phyloP scores from a whole-genome alignment of 2,113 vertebrate genomes.

The Ceyx cyanopectus region DNA sequence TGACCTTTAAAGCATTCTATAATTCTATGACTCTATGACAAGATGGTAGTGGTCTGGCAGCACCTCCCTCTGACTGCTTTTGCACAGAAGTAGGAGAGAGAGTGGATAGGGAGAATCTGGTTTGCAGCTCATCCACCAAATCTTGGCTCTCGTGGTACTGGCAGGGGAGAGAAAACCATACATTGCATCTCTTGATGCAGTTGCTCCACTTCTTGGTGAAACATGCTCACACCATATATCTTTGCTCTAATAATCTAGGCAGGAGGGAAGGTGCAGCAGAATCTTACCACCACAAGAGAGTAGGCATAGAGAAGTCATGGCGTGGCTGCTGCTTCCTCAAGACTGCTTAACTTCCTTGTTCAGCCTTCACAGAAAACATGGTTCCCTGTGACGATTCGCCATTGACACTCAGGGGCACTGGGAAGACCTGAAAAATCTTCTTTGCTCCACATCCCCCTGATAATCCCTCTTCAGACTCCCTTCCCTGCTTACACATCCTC shows the following conservation, averaged over 20 bases:
- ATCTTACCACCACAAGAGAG: background rate
- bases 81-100: background rate
- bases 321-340: background rate
- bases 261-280: background rate
- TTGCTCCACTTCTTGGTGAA: background rate
- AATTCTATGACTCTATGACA: background rate
- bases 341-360: background rate
- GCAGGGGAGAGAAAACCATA: background rate
- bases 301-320: background rate
- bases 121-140: background rate
- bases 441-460: background rate
- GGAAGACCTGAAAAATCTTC: background rate
- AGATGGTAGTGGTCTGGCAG: background rate
- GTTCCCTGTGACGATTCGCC: background rate
- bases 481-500: background rate
- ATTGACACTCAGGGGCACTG: background rate
- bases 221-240: background rate
- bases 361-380: background rate
- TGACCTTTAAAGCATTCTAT: background rate
- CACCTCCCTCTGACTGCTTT: background rate
- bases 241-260: background rate
- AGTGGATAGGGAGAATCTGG: background rate
- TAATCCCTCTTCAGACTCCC: background rate
- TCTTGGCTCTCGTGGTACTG: background rate
- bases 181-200: background rate